Conservation (phyloP, 2,113 vertebrate genomes). For the Coreoperca whiteheadi region DNA sequence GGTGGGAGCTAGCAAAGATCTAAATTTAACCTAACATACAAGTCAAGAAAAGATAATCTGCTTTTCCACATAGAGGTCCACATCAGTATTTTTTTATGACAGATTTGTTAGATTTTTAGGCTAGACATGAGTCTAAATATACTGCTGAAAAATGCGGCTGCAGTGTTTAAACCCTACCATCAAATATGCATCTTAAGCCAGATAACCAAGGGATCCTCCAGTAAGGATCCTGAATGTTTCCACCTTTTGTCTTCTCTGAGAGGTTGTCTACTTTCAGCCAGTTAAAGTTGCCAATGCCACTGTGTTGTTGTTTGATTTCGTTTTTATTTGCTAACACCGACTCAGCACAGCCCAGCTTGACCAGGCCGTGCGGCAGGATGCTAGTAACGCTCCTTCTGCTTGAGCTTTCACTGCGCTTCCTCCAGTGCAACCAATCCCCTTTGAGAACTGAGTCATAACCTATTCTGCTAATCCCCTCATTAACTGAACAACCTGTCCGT, state of each 20-base stretch:
- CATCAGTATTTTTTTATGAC: not conserved
- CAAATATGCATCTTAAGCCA: conserved; percentile 10
- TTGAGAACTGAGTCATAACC: conserved; percentile 82
- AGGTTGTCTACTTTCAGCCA: conserved; percentile 84
- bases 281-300: conserved; percentile 83
- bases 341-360: conserved; percentile 62
- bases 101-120: not conserved
- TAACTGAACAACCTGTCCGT: conserved; percentile 61
- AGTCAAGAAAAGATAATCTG: conserved; percentile 27
- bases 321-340: conserved; percentile 68
- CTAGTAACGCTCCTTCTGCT: conserved; percentile 75
- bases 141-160: conserved; percentile 11
- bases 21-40: conserved; percentile 50
- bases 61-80: conserved; percentile 24
- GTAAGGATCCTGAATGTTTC: conserved; percentile 13
- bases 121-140: conserved; percentile 7
- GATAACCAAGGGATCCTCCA: conserved; percentile 21
- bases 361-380: conserved; percentile 60
- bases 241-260: conserved; percentile 10
- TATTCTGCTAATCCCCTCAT: conserved; percentile 53
- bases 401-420: conserved; percentile 72
- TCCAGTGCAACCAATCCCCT: conserved; percentile 75
- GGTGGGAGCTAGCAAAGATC: conserved; percentile 36
- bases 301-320: conserved; percentile 65
- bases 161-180: conserved; percentile 9